phyloP scores from a whole-genome alignment of 2,797 vertebrate species.

The Hephaestus fuliginosus region DNA sequence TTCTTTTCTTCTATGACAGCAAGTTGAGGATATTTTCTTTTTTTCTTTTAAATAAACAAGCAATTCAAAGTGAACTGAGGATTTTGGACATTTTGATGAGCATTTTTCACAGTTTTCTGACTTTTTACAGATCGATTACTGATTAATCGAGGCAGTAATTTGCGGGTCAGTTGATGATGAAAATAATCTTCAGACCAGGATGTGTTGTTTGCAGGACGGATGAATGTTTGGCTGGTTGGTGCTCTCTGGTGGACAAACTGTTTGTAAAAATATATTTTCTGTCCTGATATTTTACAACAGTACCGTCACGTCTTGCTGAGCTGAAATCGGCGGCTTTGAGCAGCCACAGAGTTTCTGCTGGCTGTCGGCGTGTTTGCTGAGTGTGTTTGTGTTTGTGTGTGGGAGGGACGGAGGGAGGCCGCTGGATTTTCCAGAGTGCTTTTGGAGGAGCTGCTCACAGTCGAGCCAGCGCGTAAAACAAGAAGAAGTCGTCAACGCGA shows the following conservation, averaged over 20 bases:
- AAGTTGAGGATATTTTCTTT: too few species aligned
- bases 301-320: background rate
- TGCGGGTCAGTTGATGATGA: background rate
- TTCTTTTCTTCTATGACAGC: too few species aligned
- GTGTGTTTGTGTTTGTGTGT: conserved; percentile 4
- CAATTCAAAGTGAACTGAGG: too few species aligned
- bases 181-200: background rate
- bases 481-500: background rate
- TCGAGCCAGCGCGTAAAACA: background rate
- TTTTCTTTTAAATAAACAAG: too few species aligned
- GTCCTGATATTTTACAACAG: background rate
- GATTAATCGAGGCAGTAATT: background rate
- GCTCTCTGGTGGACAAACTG: background rate
- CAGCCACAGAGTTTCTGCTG: background rate
- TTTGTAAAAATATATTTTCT: background rate
- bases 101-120: background rate
- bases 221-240: background rate
- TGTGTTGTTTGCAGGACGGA: background rate
- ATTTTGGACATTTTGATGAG: too few species aligned
- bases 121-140: background rate
- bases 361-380: background rate
- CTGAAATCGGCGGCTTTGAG: background rate
- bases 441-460: background rate
- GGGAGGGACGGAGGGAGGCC: background rate
- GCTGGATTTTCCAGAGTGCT: background rate